Base-by-base conservation (phyloP, 2,113 vertebrate genomes). In the Prionailurus viverrinus region DNA sequence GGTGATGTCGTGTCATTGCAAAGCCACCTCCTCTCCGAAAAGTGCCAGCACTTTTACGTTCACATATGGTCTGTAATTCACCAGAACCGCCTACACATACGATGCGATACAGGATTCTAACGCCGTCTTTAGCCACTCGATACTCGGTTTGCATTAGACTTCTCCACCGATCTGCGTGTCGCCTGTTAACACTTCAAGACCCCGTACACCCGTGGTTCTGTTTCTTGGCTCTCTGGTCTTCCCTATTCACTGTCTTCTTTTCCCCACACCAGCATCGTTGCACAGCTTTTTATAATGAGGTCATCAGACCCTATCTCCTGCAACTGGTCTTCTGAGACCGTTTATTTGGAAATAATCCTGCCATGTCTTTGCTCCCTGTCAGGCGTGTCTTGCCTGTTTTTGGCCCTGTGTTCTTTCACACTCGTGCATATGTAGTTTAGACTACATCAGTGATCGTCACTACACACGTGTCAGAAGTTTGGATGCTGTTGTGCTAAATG, bases 61-160 rank as follows among this genome's bases (percentile, higher is more conserved):
- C 84, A 80, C 23, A 27, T 3, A 1, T 19, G 23, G 63, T 16
- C 63, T 48, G 58, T 16, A 29, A 48, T 7, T 36, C 36, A 15
- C 23, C 36, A 0, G 0, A 2, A 6, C 7, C 2, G 63, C 80
- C 7, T 21, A 3, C 65, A 8, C 4, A 2, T 29, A 10, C 16
- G 65, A 48, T 13, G 51, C 11, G 73, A 36, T 5, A 3, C 1
- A 36, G 39, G 84, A 29, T 21, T 41, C 63, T 16, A 36, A 36
- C 3, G 10, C 39, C 29, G 5, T 48, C 31, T 4, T 61, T 58
- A 31, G 29, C 84, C 29, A 3, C 11, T 5, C 23, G 15, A 31
- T 23, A 2, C 36, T 8, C 36, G 8, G 51, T 31, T 80, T 58
- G 63, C 31, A 1, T 12, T 41, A 63, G 74, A 48, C 39, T 21